Conservation (phyloP, 2,113 vertebrate species). For the Gavia stellata region DNA sequence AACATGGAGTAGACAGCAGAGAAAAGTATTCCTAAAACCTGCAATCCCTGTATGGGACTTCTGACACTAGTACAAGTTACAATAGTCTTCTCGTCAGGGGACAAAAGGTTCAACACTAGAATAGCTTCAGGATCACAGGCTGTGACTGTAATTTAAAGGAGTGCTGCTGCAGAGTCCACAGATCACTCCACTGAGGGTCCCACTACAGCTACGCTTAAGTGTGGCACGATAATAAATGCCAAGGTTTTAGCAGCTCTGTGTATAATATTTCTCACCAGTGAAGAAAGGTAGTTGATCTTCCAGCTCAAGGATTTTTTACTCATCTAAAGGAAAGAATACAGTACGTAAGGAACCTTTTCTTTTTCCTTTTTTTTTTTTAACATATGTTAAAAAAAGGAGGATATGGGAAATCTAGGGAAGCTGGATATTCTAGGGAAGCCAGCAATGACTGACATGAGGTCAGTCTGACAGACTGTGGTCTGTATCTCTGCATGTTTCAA, state of each 20-base stretch:
- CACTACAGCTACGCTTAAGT: not conserved
- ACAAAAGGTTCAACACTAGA: not conserved
- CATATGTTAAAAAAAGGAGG: not conserved
- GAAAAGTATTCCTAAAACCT: not conserved
- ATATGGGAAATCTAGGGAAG: not conserved
- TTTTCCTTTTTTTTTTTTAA: not conserved
- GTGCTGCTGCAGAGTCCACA: not conserved
- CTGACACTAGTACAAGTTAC: not conserved
- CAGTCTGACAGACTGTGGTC: too few relatives aligned
- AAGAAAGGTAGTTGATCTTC: not conserved
- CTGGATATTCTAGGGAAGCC: not conserved
- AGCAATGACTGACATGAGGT: rapidly evolving
- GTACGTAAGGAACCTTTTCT: not conserved
- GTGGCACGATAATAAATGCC: rapidly evolving
- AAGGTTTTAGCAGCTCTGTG: not conserved
- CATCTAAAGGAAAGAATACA: not conserved
- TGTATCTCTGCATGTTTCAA: not conserved
- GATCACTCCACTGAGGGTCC: not conserved
- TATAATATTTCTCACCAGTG: not conserved
- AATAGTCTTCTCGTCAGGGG: not conserved
- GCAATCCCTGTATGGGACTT: not conserved
- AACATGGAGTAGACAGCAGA: not conserved
- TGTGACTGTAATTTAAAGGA: not conserved
- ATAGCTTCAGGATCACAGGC: not conserved
- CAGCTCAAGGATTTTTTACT: not conserved